A percentile compares a stretch with the other conserved stretches of the same genome.
Evolutionary conservation across 2,888 invertebrate species (phyloP).

Genomic region (Drosophila quinaria): DNA sequence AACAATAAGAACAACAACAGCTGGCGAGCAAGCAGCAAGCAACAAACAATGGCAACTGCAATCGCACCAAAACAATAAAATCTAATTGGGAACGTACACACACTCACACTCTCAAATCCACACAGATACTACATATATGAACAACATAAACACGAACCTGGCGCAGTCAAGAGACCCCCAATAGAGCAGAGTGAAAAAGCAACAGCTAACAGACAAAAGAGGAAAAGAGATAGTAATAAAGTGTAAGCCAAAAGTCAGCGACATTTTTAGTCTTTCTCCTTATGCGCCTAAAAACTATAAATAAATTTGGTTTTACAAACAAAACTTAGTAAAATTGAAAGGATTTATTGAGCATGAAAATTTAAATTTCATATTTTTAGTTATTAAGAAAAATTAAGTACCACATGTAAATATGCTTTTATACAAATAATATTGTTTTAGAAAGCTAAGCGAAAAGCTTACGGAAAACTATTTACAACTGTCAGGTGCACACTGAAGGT

Average conservation of each 20-base stretch:
- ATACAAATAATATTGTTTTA: neutral
- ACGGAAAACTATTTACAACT: neutral
- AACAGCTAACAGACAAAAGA: neutral
- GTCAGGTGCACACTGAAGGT: neutral
- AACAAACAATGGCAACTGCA: constrained; percentile 66
- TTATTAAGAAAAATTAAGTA: neutral
- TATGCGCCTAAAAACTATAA: constrained; percentile 5
- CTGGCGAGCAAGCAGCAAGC: constrained; percentile 38
- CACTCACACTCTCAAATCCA: constrained; percentile 26
- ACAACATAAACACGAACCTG: constrained; percentile 28
- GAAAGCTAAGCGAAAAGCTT: neutral
- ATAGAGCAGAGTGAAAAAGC: constrained; percentile 26
- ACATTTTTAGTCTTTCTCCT: constrained; percentile 15
- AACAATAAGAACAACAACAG: constrained; percentile 21
- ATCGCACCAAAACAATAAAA: constrained; percentile 82
- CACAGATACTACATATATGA: constrained; percentile 32
- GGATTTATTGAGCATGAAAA: constrained; percentile 12
- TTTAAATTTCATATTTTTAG: neutral
- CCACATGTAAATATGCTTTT: neutral
- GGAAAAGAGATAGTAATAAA: constrained; percentile 14
- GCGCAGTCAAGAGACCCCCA: constrained; percentile 32
- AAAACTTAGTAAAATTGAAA: neutral
- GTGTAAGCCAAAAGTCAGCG: constrained; percentile 28
- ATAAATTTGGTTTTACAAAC: neutral
- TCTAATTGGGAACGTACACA: constrained; percentile 80